Conservation (phyloP, 1,140 invertebrate species). For the Spodoptera litura region DNA sequence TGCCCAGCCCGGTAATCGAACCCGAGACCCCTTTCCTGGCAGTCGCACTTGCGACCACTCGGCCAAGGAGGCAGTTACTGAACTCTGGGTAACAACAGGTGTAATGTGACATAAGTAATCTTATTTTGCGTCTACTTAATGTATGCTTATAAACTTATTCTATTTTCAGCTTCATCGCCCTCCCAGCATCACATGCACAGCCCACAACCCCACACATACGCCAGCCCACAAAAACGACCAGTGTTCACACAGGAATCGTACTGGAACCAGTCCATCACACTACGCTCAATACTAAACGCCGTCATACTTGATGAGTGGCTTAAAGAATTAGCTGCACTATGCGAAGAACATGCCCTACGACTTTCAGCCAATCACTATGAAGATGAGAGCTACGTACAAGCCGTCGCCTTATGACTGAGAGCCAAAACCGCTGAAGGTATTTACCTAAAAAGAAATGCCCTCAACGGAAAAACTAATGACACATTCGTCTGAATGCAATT, state of each 20-base stretch:
- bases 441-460: constrained; percentile 54
- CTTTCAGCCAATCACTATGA: constrained; percentile 68
- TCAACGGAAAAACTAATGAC: constrained; percentile 28
- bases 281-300: constrained; percentile 87
- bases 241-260: constrained; percentile 77
- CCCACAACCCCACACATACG: constrained; percentile 54
- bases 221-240: constrained; percentile 63
- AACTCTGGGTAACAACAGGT: too few species aligned
- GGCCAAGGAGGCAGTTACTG: too few species aligned
- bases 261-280: constrained; percentile 81
- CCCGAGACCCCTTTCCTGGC: too few species aligned
- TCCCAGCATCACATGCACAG: constrained; percentile 64
- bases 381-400: constrained; percentile 70
- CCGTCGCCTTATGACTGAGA: constrained; percentile 79
- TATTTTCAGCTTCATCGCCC: constrained; percentile 59
- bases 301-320: constrained; percentile 97
- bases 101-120: too few species aligned
- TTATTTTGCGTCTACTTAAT: too few species aligned
- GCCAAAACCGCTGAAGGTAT: constrained; percentile 64
- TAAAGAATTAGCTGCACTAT: constrained; percentile 96
- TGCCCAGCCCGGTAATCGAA: too few species aligned
- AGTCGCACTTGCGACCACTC: too few species aligned
- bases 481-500: constrained; percentile 23
- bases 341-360: constrained; percentile 94
- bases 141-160: not conserved